Base-by-base conservation (phyloP, 2,888 invertebrate species). In the Drosophila subquinaria region DNA sequence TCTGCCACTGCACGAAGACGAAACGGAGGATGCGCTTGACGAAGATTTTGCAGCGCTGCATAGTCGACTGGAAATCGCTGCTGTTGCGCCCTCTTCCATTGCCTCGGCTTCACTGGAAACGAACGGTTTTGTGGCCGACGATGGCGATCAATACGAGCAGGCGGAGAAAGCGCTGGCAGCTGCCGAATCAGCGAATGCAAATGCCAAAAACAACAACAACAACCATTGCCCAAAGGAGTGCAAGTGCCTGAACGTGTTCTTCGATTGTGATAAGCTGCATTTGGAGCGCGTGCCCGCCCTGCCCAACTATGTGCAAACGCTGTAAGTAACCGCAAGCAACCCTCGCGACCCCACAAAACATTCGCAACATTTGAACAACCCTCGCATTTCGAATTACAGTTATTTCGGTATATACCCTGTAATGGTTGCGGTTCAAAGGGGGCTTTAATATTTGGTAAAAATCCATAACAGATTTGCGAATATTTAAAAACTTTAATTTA, bases 211-310 rank as follows among this genome's bases (percentile, higher is more conserved):
- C 42, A 67, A 64, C 61, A 67, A 74, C 63, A 77, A 75, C 63
- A 73, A 66, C 15, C 79, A 82, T 64, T 96, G 96, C 91, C 96
- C 96, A 63, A 94, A 94, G 86, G 86, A 89, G 61, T 97, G 97
- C 93, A 94, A 94, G 89, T 97, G 96, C 93, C 93, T 96, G 82
- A 95, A 95, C 88, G 94, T 94, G 84, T 95, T 95, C 92, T 95
- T 96, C 71, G 96, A 96, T 93, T 97, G 97, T 94, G 95, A 95
- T 81, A 95, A 95, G 90, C 94, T 94, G 91, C 95, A 95, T 92
- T 94, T 97, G 90, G 94, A 94, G 80, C 94, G 94, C 87, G 94
- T 97, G 92, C 96, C 97, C 80, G 93, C 95, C 93, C 94, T 97
- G 92, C 97, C 97, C 69, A 94, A 94, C 93, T 96, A 96, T 96